phyloP scores from a whole-genome alignment of 2,113 vertebrate genomes.

The Archilochus colubris region DNA sequence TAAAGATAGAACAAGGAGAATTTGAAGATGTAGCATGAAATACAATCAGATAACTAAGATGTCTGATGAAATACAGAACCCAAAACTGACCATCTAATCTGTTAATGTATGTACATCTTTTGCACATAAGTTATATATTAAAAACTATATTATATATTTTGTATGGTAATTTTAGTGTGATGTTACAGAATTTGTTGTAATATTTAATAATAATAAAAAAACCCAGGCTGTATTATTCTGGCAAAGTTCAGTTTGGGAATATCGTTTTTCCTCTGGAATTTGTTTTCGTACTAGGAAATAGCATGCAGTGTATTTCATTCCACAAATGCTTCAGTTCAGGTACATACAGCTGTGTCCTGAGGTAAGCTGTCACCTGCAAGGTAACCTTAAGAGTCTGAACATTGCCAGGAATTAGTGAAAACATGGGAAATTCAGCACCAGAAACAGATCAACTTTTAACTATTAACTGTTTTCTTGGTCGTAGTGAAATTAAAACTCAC shows the following conservation, averaged over 20 bases:
- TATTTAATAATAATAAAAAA: background rate
- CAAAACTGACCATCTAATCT: conserved; percentile 4
- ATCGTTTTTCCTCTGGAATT: background rate
- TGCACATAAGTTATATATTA: no score
- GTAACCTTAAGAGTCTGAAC: background rate
- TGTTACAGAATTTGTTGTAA: background rate
- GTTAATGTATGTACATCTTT: background rate
- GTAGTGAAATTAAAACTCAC: background rate
- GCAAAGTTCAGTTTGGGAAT: background rate
- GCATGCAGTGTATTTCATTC: background rate
- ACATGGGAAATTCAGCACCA: background rate
- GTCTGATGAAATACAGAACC: background rate
- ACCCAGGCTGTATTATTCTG: background rate
- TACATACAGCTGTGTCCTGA: background rate
- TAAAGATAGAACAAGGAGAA: conserved; percentile 17
- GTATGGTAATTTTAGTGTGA: background rate
- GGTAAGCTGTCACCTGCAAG: background rate
- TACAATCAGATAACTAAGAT: conserved; percentile 21
- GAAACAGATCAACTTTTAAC: background rate
- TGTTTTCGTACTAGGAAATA: background rate
- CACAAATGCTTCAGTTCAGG: background rate
- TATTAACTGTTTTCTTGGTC: background rate
- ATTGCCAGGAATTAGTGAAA: background rate
- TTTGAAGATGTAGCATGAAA: background rate
- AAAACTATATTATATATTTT: background rate